Evolutionary conservation across 2,113 vertebrate genomes (phyloP), one percentile per base, ranked within the genome.

Genomic region (Gobio gobio): DNA sequence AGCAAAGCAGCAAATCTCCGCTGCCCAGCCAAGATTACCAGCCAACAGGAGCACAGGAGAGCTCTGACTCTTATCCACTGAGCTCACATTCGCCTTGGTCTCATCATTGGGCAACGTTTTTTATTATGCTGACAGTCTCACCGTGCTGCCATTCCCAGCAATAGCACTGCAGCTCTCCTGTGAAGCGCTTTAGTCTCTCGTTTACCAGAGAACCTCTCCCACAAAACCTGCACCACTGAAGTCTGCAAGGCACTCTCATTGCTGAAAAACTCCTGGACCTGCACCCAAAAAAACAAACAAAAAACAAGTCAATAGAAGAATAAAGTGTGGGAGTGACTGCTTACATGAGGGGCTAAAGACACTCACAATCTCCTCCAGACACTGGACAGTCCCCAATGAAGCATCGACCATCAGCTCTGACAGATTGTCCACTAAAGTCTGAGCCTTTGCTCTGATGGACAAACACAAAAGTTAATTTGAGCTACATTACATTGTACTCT

Each of bases 301-400:
- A 56, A 1, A 56, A 56, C 2, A 56, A 22, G 13, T 58, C 20
- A 51, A 58, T 43, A 20, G 36, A 51, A 54, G 4, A 43, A 61
- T 14, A 5, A 63, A 76, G 3, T 40, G 2, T 16, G 5, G 12
- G 16, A 29, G 29, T 51, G 6, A 68, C 5, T 26, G 43, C 18
- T 29, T 10, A 4, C 10, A 22, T 3, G 6, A 18, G 16, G 8
- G 22, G n/a, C 36, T n/a, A 33, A 51, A 54, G 22, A 33, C 36
- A 95, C 97, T 97, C 91, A 99, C 98, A 86, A 99, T 98, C 95
- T 99, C 97, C 88, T 97, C 98, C 56, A 99, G 95, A 93, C 97
- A 99, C 81, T 97, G 95, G 88, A 98, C 93, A 0, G 94, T 96
- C 89, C 95, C 97, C 72, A 96, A 87, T 0, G 97, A 97, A 0